Percentiles rank a stretch among this genome's conserved stretches.
phyloP scores from a whole-genome alignment of 2,888 invertebrate species.

The Lasioglossum figueresi region DNA sequence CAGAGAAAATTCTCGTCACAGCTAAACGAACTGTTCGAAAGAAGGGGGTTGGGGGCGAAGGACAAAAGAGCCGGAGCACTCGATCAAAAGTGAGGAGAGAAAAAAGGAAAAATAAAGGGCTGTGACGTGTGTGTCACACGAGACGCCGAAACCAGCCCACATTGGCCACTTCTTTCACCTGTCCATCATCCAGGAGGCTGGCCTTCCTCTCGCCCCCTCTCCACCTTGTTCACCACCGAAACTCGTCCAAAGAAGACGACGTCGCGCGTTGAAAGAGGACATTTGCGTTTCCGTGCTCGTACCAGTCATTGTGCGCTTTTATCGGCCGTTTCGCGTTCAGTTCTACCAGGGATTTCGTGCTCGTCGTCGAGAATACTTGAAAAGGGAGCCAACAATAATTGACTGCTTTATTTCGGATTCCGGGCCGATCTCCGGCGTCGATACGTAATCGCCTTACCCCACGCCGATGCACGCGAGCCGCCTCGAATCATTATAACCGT shows the following conservation, averaged over 20 bases:
- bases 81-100: constrained; percentile 67
- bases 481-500: constrained; percentile 13
- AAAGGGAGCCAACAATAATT: constrained; percentile 57
- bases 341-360: constrained; percentile 59
- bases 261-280: constrained; percentile 75
- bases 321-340: constrained; percentile 67
- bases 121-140: constrained; percentile 82
- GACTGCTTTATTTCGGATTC: constrained; percentile 57
- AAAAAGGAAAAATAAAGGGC: constrained; percentile 76
- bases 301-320: constrained; percentile 73
- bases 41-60: constrained; percentile 28
- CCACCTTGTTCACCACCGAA: neutral
- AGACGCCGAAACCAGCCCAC: constrained; percentile 83
- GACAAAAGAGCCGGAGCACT: constrained; percentile 57
- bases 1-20: constrained; percentile 52
- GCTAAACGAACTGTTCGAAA: constrained; percentile 51
- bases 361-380: constrained; percentile 62
- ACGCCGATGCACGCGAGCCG: constrained; percentile 28
- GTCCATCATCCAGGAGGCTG: constrained; percentile 78
- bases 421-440: constrained; percentile 22
- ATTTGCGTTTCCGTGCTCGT: constrained; percentile 73
- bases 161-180: constrained; percentile 84
- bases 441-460: constrained; percentile 31
- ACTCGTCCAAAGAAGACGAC: constrained; percentile 64
- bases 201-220: constrained; percentile 52